Conservation (phyloP, 2,888 invertebrate genomes). For the Zhuqinia jingwanae region DNA sequence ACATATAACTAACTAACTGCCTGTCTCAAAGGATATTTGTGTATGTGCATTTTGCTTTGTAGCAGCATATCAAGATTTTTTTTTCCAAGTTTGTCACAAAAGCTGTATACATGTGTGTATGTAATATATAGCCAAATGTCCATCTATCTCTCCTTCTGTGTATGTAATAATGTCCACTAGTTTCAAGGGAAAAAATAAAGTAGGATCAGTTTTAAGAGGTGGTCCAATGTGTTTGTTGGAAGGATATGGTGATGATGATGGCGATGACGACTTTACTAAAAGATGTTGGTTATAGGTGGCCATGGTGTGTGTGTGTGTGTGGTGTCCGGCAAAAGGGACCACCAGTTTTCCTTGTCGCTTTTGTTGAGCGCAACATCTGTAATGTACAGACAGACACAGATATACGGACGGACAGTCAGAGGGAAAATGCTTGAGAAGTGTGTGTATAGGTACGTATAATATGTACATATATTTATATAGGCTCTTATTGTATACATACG, state of each 20-base stretch:
- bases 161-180: conserved; percentile 26
- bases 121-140: conserved; percentile 11
- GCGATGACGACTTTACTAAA: conserved; percentile 42
- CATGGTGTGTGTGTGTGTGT: neutral
- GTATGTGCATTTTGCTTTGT: conserved; percentile 65
- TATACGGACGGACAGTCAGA: conserved; percentile 27
- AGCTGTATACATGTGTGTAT: neutral
- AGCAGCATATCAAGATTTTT: conserved; percentile 69
- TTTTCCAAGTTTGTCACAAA: conserved; percentile 49
- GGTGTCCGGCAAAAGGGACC: conserved; percentile 63
- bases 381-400: conserved; percentile 43
- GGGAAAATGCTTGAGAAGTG: too few species aligned
- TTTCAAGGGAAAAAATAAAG: conserved; percentile 15
- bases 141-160: conserved; percentile 5
- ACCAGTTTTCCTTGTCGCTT: conserved; percentile 55
- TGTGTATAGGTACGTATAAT: too few species aligned
- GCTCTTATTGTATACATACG: neutral
- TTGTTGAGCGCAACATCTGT: conserved; percentile 68
- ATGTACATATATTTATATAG: neutral
- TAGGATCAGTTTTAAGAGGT: conserved; percentile 56
- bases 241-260: neutral
- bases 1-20: conserved; percentile 61
- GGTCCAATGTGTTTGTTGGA: neutral
- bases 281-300: too few species aligned
- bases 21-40: conserved; percentile 68